phyloP scores from a whole-genome alignment of 92 coral and sea anemone genomes.

The Chrysogorgia sp. region DNA sequence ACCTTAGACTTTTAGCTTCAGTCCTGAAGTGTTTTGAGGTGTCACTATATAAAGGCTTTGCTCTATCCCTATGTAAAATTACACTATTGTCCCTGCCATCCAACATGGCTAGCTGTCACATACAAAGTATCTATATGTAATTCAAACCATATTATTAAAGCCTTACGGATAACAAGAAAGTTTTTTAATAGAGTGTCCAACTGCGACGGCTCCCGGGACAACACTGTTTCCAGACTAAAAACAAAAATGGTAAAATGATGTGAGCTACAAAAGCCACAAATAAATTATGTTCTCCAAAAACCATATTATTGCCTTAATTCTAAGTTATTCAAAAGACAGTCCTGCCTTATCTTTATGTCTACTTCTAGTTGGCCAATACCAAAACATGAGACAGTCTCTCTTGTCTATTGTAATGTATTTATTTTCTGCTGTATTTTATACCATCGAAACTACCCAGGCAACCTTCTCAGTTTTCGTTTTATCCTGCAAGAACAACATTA shows the following conservation, averaged over 20 bases:
- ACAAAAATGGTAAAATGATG: background rate
- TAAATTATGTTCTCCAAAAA: no score
- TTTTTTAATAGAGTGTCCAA: conserved; percentile 33
- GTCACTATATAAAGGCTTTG: no score
- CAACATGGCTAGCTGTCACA: background rate
- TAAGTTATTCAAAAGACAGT: no score
- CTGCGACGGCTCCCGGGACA: conserved; percentile 36
- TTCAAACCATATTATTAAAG: background rate
- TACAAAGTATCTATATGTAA: background rate
- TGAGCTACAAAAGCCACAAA: background rate
- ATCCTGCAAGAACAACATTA: background rate
- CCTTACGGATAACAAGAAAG: conserved; percentile 31
- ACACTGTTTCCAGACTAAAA: conserved; percentile 41
- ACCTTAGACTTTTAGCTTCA: no score
- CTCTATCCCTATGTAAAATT: no score
- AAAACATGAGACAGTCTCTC: no score
- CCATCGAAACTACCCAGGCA: conserved; percentile 37
- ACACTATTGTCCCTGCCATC: no score
- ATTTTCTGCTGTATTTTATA: background rate
- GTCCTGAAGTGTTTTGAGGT: no score
- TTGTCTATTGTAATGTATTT: background rate
- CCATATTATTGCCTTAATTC: no score
- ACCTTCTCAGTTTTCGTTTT: conserved; percentile 11
- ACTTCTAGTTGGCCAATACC: no score
- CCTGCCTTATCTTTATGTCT: no score